A percentile compares a stretch with the other conserved stretches of the same genome.
These are phyloP conservation scores for Hyaena hyaena DNA, from an alignment of 2,113 vertebrate genomes.

Conservation along the genomic window DNA sequence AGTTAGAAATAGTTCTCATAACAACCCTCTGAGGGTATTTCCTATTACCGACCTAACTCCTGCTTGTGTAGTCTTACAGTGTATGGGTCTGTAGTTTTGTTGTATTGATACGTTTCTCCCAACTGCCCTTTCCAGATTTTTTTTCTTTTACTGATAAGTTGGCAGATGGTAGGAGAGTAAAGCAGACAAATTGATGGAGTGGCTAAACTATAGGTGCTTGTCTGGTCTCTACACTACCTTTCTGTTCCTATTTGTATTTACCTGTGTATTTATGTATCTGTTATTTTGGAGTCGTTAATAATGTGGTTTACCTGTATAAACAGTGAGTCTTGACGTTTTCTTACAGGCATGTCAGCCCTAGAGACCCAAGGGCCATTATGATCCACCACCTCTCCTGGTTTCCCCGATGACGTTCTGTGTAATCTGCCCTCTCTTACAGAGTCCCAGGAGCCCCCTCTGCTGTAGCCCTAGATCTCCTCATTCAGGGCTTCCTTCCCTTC, in stretches of 20 bases:
- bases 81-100: not conserved
- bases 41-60: not conserved
- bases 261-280: not conserved
- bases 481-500: not conserved
- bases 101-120: not conserved
- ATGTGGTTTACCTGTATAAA: not conserved
- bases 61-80: not conserved
- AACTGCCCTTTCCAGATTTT: not conserved
- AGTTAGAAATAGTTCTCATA: not conserved
- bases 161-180: not conserved
- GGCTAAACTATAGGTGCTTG: not conserved
- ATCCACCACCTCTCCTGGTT: not conserved
- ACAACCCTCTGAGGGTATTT: constrained; percentile 47
- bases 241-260: not conserved
- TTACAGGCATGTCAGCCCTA: not conserved
- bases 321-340: not conserved
- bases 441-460: not conserved
- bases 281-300: not conserved
- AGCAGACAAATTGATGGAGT: not conserved
- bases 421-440: not conserved
- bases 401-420: not conserved
- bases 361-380: accelerated
- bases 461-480: not conserved
- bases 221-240: not conserved
- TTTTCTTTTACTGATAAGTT: not conserved